Base-by-base conservation (phyloP, 1,140 invertebrate species). In the Lucilia cuprina region DNA sequence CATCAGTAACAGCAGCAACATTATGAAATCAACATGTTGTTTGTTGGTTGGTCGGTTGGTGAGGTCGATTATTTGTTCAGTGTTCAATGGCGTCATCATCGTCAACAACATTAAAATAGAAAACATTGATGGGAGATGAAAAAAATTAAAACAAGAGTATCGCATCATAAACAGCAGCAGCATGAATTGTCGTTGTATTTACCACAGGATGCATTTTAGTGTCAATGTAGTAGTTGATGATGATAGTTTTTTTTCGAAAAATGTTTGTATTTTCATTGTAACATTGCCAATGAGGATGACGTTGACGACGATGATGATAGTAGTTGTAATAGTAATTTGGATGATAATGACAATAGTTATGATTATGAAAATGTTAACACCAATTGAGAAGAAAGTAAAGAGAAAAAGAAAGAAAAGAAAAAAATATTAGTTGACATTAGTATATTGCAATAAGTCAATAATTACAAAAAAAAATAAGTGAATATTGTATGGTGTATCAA, bases 161-260 rank as follows among this genome's bases (percentile, higher is more conserved):
- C 41, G 74, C 74, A 77, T 35, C 10, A 19, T 13, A 34, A 77
- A 35, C 14, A 77, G 34, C 74, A 35, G 74, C 74, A 77, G 34
- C 12, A 41, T 41, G 17, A 55, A 13, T 41, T 41, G 74, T 41
- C 17, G 50, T 77, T 41, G 35, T 77, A 77, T 77, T 77, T 77
- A 77, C 74, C 74, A 77, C 74, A 77, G 74, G 74, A 77, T 77
- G 74, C 74, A 77, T 77, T 77, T 77, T 77, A 77, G 74, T 77
- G 34, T 19, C 74, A 77, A 41, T 41, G 7, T 30, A 30, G 9
- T 17, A 77, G 34, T 41, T 41, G 74, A 77, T 77, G 17, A 19
- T 41, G 34, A 13, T 30, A 30, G 25, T 41, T 41, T 41, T 41
- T 8, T 41, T 41, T 41, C 5, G 10, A 10, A 8, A 41, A 13